These are phyloP conservation scores for Pantherophis alleghaniensis DNA, from an alignment of 2,797 vertebrate genomes.

Conservation along the genomic window DNA sequence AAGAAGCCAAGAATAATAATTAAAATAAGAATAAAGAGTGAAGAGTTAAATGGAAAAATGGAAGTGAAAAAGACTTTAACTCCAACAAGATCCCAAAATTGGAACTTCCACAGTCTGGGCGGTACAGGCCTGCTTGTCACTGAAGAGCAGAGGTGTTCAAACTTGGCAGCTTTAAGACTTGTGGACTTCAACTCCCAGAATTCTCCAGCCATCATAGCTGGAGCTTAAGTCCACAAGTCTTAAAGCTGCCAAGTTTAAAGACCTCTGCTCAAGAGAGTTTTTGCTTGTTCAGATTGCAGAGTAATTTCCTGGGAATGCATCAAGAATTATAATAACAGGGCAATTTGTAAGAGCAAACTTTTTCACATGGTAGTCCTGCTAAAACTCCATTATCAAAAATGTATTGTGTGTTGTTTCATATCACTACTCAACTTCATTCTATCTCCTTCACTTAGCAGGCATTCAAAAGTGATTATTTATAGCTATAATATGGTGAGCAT, in stretches of 20 bases:
- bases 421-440: not conserved
- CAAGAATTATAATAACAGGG: not conserved
- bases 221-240: no score
- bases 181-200: no score
- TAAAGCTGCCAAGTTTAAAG: no score
- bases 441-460: not conserved
- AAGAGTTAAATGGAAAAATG: not conserved
- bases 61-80: not conserved
- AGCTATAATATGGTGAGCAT: not conserved
- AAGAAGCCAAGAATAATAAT: not conserved
- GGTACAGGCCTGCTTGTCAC: no score
- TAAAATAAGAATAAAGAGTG: not conserved
- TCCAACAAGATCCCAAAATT: not conserved
- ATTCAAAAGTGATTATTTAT: not conserved
- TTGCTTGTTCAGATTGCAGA: not conserved
- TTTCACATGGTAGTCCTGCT: not conserved
- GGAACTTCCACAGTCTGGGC: not conserved
- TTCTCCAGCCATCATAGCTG: no score
- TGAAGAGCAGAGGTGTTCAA: not conserved
- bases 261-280: not conserved
- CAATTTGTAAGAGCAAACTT: not conserved
- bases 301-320: not conserved
- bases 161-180: no score
- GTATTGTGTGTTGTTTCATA: not conserved
- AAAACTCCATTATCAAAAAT: not conserved